Evolutionary conservation across 2,113 vertebrate genomes (phyloP), one percentile per base, ranked within the genome.

Genomic region (Neolamprologus sp.): DNA sequence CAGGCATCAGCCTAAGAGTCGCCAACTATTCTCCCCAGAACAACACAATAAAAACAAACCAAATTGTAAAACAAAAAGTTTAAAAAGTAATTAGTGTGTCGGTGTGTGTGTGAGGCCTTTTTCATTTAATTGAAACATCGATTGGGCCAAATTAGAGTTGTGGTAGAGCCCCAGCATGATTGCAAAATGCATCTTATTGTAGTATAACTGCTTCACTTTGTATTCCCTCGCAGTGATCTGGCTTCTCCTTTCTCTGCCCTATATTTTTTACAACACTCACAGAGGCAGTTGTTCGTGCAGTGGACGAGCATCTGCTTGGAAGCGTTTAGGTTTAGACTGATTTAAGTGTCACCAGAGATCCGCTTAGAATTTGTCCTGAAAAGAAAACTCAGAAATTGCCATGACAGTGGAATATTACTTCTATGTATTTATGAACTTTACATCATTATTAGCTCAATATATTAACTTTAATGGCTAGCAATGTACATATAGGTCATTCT

Each of bases 51-150:
- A 85, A 89, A 87, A 85, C 54, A 6, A 80, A 85, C 68, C 23
- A 81, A 54, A 84, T 83, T 82, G 79, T 47, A 26, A 83, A 88
- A 55, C 40, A 85, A 81, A 89, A 85, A 71, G 82, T 83, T 86
- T 91, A 79, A 82, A 89, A 90, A 75, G 79, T 90, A 89, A 94
- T 93, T 91, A 86, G 82, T 65, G 63, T 81, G 85, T 7, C 47
- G 60, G 60, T 85, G 82, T 88, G 47, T 68, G 85, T 91, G 75
- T 55, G 63, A 81, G 80, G 42, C 17, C 7, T 26, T 85, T 90
- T 85, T 40, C 65, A 63, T 87, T 83, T 86, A 89, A 93, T 86
- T 68, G 63, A 81, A 47, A 80, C 82, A 91, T 92, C 85, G 88
- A 93, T 93, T 80, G 4, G 42, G 42, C 37, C 55, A 91, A 87